A percentile compares a stretch with the other conserved stretches of the same genome.
Evolutionary conservation across 2,797 vertebrate genomes (phyloP).

Genomic region (Gymnothorax reevesii): DNA sequence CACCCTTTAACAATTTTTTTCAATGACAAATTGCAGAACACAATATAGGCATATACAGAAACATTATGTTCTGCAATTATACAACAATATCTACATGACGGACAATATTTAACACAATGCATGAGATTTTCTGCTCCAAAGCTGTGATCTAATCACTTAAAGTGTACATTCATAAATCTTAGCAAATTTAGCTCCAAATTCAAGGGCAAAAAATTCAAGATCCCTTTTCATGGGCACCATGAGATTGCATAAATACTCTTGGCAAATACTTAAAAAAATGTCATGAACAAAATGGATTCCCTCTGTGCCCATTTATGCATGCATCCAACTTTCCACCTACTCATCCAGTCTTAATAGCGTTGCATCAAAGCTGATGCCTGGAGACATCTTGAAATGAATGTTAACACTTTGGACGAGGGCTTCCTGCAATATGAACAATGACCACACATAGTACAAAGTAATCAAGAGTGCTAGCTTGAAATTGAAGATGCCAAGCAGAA

Average conservation of each 20-base stretch:
- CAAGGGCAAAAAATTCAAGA: neutral
- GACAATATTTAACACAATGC: neutral
- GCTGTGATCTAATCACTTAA: neutral
- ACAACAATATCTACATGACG: too few relatives aligned
- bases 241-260: neutral
- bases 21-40: neutral
- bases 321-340: neutral
- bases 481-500: neutral
- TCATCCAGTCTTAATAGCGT: neutral
- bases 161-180: neutral
- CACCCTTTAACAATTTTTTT: neutral
- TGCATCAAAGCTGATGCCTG: neutral
- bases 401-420: neutral
- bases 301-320: neutral
- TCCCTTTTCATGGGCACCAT: neutral
- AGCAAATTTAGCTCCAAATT: neutral
- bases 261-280: neutral
- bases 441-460: neutral
- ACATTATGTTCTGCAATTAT: neutral
- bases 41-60: neutral
- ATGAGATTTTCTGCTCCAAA: neutral
- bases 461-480: neutral
- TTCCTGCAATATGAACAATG: conserved; percentile 1
- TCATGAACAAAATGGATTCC: neutral
- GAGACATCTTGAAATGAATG: neutral